These are phyloP conservation scores for Rattus norvegicus DNA, from an alignment of 2,113 vertebrate species.

Conservation along the genomic window GRCr8 NC_086023.1:59159001-59159500, in stretches of 20 bases:
- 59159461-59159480: no score
- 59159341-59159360: no score
- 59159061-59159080: background rate
- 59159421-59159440: background rate
- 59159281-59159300: background rate
- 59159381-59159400: background rate
- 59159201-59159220: background rate
- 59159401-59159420: background rate
- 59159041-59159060: background rate
- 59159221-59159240: background rate
- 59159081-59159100: background rate
- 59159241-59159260: background rate
- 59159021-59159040: background rate
- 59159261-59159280: background rate
- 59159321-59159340: no score
- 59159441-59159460: background rate
- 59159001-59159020: background rate
- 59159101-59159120: background rate
- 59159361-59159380: no score
- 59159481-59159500: background rate
- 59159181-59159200: background rate
- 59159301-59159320: background rate
- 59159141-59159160: background rate
- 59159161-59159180: background rate
- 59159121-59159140: background rate